phyloP scores from a whole-genome alignment of 2,113 vertebrate genomes.

The Vulpes lagopus region DNA sequence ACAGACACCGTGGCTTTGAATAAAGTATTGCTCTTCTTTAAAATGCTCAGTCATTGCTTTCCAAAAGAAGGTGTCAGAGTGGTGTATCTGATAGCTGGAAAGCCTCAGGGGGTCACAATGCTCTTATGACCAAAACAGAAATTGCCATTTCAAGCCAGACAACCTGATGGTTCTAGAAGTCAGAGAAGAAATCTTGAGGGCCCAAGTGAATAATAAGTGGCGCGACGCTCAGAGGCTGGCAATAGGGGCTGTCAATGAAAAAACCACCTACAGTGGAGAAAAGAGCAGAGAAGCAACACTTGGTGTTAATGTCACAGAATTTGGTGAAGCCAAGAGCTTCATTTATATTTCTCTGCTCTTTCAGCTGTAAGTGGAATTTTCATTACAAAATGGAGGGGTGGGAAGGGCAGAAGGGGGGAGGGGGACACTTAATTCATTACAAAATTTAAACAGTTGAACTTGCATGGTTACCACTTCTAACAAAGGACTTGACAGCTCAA shows the following conservation, averaged over 20 bases:
- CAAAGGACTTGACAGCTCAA: constrained; percentile 90
- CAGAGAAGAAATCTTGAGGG: constrained; percentile 99
- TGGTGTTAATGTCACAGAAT: constrained; percentile 89
- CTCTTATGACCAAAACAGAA: constrained; percentile 88
- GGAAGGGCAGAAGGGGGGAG: constrained; percentile 59
- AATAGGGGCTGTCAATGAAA: constrained; percentile 99
- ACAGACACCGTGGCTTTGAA: constrained; percentile 87
- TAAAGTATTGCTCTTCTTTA: constrained; percentile 89
- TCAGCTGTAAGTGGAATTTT: constrained; percentile 95
- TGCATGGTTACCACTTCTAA: constrained; percentile 91
- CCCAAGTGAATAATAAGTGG: constrained; percentile 99
- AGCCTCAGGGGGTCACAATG: constrained; percentile 85
- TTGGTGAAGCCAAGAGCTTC: constrained; percentile 89
- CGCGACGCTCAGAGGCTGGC: constrained; percentile 98
- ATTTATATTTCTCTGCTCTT: constrained; percentile 94
- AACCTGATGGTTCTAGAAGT: constrained; percentile 97
- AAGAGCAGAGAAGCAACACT: constrained; percentile 94
- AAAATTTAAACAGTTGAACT: constrained; percentile 90
- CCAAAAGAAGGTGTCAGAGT: constrained; percentile 83
- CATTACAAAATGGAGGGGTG: constrained; percentile 89
- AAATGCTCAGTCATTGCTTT: constrained; percentile 83
- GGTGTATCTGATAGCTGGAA: constrained; percentile 86
- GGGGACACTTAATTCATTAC: constrained; percentile 89
- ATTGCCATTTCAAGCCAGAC: constrained; percentile 91
- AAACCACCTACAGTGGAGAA: constrained; percentile 97